Evolutionary conservation across 2,113 vertebrate genomes (phyloP), one percentile per base, ranked within the genome.

Genomic region (Thinocorus orbignyianus): DNA sequence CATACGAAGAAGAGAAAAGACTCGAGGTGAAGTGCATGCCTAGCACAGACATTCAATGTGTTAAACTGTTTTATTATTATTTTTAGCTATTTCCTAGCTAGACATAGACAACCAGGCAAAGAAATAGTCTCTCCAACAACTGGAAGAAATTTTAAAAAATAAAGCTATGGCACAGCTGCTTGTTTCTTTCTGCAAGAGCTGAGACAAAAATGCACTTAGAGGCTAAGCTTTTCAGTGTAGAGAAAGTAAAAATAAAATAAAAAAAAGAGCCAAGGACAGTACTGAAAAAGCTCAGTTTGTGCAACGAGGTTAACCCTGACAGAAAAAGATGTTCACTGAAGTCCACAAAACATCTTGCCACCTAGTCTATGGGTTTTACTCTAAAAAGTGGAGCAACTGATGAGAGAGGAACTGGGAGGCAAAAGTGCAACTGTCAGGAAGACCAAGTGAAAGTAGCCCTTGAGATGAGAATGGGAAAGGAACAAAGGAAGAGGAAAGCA

Each of bases 381-480:
- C 54, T 71, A 57, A 90, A 85, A 92, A 58, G 49, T 2, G 1
- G 85, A 92, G 84, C 84, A 70, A 39, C 9, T 39, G 61, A 93
- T 23, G 58, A 84, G 61, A 92, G 30, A 76, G 52, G 41, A 86
- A 73, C 62, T 83, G 64, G 26, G 81, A 91, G 44, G 79, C n/a
- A 52, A 80, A 80, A 97, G 85, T 64, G 48, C 57, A 93, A 23
- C 83, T 89, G 65, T 73, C 42, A 94, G 77, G 85, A 91, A 90
- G 66, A 78, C 46, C 68, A 73, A 88, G 60, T 1, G 2, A 88
- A 88, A 90, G 79, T 46, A 92, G 42, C 35, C 49, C 52, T 70
- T 8, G 18, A 87, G 68, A 81, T 51, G 66, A 79, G 77, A 92
- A 71, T 1, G 2, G 49, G 18, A 73, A 80, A 76, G 69, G 92